Conservation (phyloP, 2,113 vertebrate species). For the Anhinga rufa region DNA sequence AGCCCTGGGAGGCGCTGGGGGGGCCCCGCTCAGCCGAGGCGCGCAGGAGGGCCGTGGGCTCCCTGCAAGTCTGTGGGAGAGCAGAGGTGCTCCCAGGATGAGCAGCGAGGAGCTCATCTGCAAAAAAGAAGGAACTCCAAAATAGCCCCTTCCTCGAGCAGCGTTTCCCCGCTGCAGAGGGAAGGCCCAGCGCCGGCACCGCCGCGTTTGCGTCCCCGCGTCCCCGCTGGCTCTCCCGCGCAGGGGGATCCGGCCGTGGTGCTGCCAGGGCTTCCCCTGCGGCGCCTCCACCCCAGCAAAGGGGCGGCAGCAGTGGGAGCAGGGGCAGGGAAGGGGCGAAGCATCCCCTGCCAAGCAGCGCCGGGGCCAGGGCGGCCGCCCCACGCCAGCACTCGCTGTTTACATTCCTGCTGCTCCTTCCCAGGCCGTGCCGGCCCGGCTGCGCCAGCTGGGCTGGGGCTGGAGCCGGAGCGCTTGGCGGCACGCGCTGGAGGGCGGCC, state of each 20-base stretch:
- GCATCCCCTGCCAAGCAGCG: not conserved
- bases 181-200: not conserved
- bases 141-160: not conserved
- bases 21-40: not conserved
- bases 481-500: slow-evolving; percentile 43
- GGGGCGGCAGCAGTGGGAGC: not conserved
- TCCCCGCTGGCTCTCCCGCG: rapidly evolving
- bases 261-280: not conserved
- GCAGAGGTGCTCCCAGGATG: not conserved
- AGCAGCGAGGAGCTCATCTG: not conserved
- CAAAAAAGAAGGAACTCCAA: not conserved
- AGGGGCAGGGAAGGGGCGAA: not conserved
- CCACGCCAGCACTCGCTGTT: not conserved
- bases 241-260: rapidly evolving
- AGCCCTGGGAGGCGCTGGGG: not conserved
- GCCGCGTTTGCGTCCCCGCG: rapidly evolving
- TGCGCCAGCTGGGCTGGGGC: not conserved
- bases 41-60: rapidly evolving
- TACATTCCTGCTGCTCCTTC: slow-evolving; percentile 56
- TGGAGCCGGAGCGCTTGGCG: not conserved
- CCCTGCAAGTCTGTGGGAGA: not conserved
- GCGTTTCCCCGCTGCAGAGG: not conserved
- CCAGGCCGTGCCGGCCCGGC: not conserved
- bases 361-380: not conserved
- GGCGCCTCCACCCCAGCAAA: rapidly evolving